Conservation (phyloP, 2,888 invertebrate genomes). For the Sphinx pinastri region DNA sequence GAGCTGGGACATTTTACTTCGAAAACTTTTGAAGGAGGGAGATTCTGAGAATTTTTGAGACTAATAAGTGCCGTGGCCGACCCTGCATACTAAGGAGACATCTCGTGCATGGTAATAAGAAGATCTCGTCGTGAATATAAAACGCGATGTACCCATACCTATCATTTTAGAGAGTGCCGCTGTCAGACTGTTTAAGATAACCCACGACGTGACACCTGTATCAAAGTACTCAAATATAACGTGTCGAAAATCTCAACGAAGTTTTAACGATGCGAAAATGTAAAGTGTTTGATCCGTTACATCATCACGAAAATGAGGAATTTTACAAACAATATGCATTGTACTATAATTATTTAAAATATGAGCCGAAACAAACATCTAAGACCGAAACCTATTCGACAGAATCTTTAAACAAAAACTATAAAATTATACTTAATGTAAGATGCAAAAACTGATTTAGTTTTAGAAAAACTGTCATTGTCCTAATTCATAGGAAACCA, state of each 20-base stretch:
- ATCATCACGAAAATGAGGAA: neutral
- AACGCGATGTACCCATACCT: conserved; percentile 66
- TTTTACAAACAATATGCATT: neutral
- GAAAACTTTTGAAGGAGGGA: conserved; percentile 64
- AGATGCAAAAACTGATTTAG: neutral
- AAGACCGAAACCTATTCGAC: neutral
- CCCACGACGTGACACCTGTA: conserved; percentile 63
- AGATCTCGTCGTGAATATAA: conserved; percentile 75
- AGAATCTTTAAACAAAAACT: neutral
- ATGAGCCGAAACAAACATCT: no score
- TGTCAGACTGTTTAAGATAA: conserved; percentile 65
- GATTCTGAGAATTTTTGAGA: conserved; percentile 79
- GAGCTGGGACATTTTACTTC: conserved; percentile 65
- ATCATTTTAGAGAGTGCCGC: conserved; percentile 65
- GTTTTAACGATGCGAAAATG: conserved; percentile 27
- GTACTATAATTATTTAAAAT: no score
- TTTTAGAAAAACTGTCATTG: conserved; percentile 41
- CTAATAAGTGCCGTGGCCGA: conserved; percentile 77
- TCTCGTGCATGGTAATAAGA: conserved; percentile 75
- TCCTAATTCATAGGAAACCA: conserved; percentile 5
- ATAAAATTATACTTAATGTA: neutral
- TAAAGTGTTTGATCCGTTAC: conserved; percentile 35
- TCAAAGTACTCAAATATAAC: conserved; percentile 51
- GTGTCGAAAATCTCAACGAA: conserved; percentile 53
- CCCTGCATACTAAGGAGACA: conserved; percentile 78